Percentiles rank a stretch among this genome's conserved stretches.
Evolutionary conservation across 2,113 vertebrate species (phyloP).

Genomic region (Daubentonia madagascariensis): DNA sequence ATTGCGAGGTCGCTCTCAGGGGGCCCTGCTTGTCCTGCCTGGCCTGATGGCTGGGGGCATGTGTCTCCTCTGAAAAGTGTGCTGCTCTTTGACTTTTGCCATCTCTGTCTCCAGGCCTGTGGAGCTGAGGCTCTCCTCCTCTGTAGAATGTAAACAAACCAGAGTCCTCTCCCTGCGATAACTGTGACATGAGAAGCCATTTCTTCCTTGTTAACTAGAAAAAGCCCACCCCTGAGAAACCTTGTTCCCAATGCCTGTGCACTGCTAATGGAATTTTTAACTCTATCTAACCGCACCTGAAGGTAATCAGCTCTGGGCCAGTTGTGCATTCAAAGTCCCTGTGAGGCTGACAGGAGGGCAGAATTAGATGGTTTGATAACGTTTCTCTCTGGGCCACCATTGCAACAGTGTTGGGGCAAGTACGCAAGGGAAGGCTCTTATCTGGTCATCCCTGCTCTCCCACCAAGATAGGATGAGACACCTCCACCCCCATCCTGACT

Average conservation of each 20-base stretch:
- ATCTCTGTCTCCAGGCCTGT: background rate
- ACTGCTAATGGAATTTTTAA: conserved; percentile 72
- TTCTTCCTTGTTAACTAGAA: conserved; percentile 59
- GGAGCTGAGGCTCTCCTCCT: background rate
- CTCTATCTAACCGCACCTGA: conserved; percentile 59
- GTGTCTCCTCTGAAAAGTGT: background rate
- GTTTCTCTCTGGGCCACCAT: background rate
- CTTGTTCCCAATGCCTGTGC: background rate
- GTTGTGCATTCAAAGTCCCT: conserved; percentile 43
- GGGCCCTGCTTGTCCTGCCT: conserved; percentile 77
- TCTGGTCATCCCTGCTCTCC: background rate
- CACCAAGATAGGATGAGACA: fast-evolving
- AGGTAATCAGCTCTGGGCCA: conserved; percentile 60
- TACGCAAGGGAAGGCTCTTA: background rate
- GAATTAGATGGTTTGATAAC: conserved; percentile 58
- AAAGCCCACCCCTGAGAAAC: conserved; percentile 37
- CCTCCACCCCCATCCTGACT: background rate
- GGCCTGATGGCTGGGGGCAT: background rate
- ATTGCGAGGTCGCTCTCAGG: conserved; percentile 77
- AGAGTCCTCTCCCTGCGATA: background rate
- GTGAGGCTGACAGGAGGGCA: conserved; percentile 44
- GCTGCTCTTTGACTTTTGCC: background rate
- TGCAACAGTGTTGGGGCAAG: background rate
- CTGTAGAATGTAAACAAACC: conserved; percentile 36
- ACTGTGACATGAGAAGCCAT: conserved; percentile 49